These are phyloP conservation scores for Alloplasta piceator DNA, from an alignment of 2,888 invertebrate species.

Conservation along the genomic window DNA sequence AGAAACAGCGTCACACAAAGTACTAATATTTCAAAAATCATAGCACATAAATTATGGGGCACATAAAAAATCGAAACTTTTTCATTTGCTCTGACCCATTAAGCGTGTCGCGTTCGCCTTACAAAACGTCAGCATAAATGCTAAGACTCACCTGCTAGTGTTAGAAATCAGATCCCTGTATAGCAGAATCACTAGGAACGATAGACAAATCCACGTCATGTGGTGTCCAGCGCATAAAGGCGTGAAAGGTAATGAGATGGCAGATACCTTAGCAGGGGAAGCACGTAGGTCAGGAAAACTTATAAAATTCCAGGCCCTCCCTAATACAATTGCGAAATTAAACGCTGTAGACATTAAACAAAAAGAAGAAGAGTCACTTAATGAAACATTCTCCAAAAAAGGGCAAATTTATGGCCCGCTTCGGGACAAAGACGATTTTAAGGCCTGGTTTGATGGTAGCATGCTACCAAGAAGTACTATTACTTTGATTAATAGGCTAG, in stretches of 20 bases:
- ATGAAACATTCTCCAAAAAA: background rate
- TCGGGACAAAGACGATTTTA: constrained; percentile 42
- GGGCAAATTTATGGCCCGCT: background rate
- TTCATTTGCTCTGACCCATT: background rate
- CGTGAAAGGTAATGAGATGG: background rate
- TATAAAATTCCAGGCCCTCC: background rate
- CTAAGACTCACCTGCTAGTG: background rate
- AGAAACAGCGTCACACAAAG: background rate
- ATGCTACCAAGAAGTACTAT: constrained; percentile 1
- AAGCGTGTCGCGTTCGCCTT: background rate
- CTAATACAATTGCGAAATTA: background rate
- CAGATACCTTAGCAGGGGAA: background rate
- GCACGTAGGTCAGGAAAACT: background rate
- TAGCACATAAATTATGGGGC: constrained; percentile 33
- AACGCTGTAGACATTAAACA: background rate
- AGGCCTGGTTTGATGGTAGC: background rate
- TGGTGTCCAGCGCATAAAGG: background rate
- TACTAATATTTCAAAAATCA: background rate
- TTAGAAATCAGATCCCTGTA: background rate
- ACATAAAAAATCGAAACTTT: no score
- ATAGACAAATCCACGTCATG: background rate
- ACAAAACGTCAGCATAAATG: background rate
- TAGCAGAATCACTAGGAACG: background rate
- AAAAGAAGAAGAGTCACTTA: background rate
- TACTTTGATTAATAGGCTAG: constrained; percentile 20